A percentile compares a stretch with the other conserved stretches of the same genome.
phyloP scores from a whole-genome alignment of 2,888 invertebrate species.

The Eledone cirrhosa region DNA sequence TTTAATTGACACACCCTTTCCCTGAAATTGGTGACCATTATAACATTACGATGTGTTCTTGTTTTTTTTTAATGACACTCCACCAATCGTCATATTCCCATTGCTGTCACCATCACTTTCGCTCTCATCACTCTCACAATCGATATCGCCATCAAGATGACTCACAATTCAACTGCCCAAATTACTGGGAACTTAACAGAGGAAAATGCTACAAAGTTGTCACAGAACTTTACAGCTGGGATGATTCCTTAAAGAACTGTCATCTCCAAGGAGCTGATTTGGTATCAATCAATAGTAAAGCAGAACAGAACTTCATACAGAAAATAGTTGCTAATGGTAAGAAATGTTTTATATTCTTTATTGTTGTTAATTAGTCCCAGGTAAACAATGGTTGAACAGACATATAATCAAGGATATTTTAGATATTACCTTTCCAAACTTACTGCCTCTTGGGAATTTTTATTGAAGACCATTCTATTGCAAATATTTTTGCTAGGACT shows the following conservation, averaged over 20 bases:
- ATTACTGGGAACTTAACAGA: conserved; percentile 46
- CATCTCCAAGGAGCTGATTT: conserved; percentile 38
- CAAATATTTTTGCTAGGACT: too few species aligned
- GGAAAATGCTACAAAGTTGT: conserved; percentile 40
- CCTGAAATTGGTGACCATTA: too few species aligned
- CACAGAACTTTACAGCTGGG: conserved; percentile 36
- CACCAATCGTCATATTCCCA: too few species aligned
- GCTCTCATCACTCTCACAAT: conserved; percentile 18
- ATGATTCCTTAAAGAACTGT: conserved; percentile 41
- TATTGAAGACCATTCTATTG: too few species aligned
- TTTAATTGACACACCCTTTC: too few species aligned
- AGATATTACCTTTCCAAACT: too few species aligned
- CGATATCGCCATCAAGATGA: conserved; percentile 37
- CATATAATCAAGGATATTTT: too few species aligned
- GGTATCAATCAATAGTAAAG: conserved; percentile 41
- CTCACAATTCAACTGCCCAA: conserved; percentile 43
- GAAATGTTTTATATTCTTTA: background rate
- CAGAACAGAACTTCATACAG: conserved; percentile 44
- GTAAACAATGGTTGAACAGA: too few species aligned
- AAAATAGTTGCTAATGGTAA: background rate
- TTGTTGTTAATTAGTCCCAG: background rate
- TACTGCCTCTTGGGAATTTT: too few species aligned
- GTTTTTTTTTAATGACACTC: too few species aligned
- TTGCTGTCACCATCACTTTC: background rate
- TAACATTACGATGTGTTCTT: too few species aligned